phyloP scores from a whole-genome alignment of 2,888 invertebrate genomes.

The Sarcophaga carnaria region DNA sequence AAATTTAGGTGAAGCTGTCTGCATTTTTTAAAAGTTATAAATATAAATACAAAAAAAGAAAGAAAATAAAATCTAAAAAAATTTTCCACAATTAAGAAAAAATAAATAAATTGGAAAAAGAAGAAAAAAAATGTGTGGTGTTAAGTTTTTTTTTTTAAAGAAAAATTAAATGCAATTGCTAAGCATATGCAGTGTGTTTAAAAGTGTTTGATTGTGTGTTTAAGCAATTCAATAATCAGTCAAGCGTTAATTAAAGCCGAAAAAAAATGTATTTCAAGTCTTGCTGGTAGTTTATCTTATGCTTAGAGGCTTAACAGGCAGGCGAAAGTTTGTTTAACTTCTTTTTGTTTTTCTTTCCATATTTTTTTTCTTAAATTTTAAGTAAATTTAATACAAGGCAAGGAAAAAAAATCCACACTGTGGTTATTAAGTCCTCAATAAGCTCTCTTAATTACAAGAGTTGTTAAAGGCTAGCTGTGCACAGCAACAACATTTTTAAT shows the following conservation, averaged over 20 bases:
- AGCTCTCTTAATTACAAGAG: no score
- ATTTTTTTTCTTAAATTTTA: background rate
- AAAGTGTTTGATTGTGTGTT: constrained; percentile 26
- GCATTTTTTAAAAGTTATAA: constrained; percentile 1
- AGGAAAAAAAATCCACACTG: background rate
- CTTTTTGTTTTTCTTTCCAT: constrained; percentile 14
- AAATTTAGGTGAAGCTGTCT: constrained; percentile 1
- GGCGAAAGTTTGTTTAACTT: constrained; percentile 66
- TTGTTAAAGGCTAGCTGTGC: no score
- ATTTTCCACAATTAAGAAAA: background rate
- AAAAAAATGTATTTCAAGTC: constrained; percentile 40
- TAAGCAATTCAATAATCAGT: constrained; percentile 44
- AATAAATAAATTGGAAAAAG: background rate
- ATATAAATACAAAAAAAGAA: constrained; percentile 4
- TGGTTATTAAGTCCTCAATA: no score
- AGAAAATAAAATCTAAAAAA: constrained; percentile 20
- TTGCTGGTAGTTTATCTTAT: constrained; percentile 44
- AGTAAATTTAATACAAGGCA: background rate
- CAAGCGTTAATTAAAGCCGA: constrained; percentile 61
- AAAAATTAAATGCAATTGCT: background rate
- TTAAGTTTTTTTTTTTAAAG: background rate
- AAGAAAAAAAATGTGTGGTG: background rate
- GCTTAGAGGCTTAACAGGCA: constrained; percentile 28
- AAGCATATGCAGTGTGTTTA: background rate
- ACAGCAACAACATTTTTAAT: no score